A percentile compares a stretch with the other conserved stretches of the same genome.
Conservation (phyloP, 2,797 vertebrate species). For the Salmo trutta region DNA sequence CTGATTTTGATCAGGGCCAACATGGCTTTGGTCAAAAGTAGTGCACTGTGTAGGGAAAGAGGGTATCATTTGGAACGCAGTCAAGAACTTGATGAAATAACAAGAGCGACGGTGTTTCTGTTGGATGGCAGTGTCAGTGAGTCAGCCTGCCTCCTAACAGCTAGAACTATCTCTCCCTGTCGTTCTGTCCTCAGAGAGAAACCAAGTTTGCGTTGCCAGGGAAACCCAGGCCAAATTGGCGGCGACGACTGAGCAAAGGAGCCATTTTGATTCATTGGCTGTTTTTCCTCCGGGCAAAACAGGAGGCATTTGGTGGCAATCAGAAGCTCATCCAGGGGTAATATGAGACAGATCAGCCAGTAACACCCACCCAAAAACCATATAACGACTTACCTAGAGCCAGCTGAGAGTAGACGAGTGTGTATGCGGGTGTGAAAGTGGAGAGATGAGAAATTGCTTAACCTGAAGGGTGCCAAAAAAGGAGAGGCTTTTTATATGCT, state of each 20-base stretch:
- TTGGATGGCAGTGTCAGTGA: constrained; percentile 48
- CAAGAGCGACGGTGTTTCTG: constrained; percentile 54
- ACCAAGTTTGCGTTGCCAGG: constrained; percentile 78
- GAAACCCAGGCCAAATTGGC: constrained; percentile 74
- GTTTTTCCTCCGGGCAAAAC: constrained; percentile 46
- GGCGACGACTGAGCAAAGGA: constrained; percentile 68
- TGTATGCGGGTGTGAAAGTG: constrained; percentile 9
- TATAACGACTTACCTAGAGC: not conserved
- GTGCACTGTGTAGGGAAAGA: not conserved
- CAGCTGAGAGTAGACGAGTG: not conserved
- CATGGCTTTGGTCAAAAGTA: too few relatives aligned
- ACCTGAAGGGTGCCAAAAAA: not conserved
- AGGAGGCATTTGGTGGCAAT: constrained; percentile 27
- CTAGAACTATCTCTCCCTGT: constrained; percentile 52
- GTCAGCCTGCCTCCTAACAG: constrained; percentile 42
- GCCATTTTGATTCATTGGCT: constrained; percentile 76
- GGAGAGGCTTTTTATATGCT: not conserved
- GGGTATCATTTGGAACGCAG: not conserved
- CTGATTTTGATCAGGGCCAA: too few relatives aligned
- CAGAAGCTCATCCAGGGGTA: constrained; percentile 12
- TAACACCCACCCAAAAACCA: not conserved
- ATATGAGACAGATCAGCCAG: constrained; percentile 20
- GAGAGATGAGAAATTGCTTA: constrained; percentile 4
- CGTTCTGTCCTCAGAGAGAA: constrained; percentile 58
- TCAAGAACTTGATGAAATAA: constrained; percentile 38